Conservation (phyloP, 2,888 invertebrate species). For the Xylophagus ater region DNA sequence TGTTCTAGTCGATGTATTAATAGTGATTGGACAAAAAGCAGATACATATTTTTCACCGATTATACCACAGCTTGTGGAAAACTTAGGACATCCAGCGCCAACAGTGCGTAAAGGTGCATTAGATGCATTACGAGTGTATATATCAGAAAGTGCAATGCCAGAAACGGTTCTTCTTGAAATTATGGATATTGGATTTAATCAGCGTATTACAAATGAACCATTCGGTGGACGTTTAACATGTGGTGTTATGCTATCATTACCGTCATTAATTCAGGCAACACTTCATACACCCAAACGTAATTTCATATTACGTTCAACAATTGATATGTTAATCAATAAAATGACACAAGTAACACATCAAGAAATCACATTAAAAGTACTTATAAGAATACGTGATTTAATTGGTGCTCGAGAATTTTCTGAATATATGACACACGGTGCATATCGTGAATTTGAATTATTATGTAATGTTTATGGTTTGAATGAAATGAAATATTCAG, state of each 20-base stretch:
- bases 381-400: slow-evolving; percentile 56
- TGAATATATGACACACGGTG: slow-evolving; percentile 42
- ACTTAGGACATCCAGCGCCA: slow-evolving; percentile 68
- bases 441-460: slow-evolving; percentile 46
- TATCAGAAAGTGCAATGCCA: slow-evolving; percentile 54
- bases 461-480: slow-evolving; percentile 49
- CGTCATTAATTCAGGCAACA: slow-evolving; percentile 48
- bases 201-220: slow-evolving; percentile 40
- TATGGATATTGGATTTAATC: slow-evolving; percentile 52
- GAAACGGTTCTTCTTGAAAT: slow-evolving; percentile 56
- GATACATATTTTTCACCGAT: slow-evolving; percentile 54
- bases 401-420: slow-evolving; percentile 57
- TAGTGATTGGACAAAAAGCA: slow-evolving; percentile 56
- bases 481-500: slow-evolving; percentile 4
- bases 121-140: slow-evolving; percentile 62
- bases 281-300: slow-evolving; percentile 42
- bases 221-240: slow-evolving; percentile 48
- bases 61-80: slow-evolving; percentile 59
- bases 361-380: slow-evolving; percentile 55
- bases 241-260: slow-evolving; percentile 53
- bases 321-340: slow-evolving; percentile 46
- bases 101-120: slow-evolving; percentile 70
- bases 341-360: slow-evolving; percentile 50
- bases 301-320: slow-evolving; percentile 43
- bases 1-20: slow-evolving; percentile 67